Base-by-base conservation (phyloP, 2,797 vertebrate genomes). In the Sparus aurata region DNA sequence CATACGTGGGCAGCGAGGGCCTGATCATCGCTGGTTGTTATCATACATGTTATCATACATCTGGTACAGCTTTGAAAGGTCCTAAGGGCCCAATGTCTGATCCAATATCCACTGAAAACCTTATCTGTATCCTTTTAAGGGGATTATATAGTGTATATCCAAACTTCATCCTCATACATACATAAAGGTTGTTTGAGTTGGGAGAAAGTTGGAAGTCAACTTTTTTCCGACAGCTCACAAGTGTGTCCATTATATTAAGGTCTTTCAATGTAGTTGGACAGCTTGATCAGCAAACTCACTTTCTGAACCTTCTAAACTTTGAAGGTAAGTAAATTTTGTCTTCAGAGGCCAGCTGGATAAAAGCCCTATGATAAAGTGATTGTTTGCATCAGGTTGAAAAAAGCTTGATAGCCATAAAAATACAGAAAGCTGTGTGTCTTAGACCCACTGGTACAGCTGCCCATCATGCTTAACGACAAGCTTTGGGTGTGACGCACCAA, bases 351-450 rank as follows among this genome's bases (percentile, higher is more conserved):
- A 83, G 27, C 62, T 90, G 87, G 81, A 83, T 55, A 53, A 58
- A 69, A 27, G 85, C 87, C 86, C 47, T 22, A n/a, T 30, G 61
- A 57, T 80, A 81, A 73, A 84, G 73, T 78, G 60, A 80, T 30
- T 77, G 70, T 79, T 85, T 85, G 59, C 45, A 73, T 72, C 13
- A 53, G 53, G 45, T 57, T 74, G 27, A 72, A 70, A 75, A 74
- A 16, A 65, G 70, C 82, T 38, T 86, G 73, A 82, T 12, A 54
- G 7, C 2, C 30, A 57, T 18, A 57, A 57, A 88, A 69, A 16
- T 16, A 38, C 2, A n/a, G 12, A 10, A 38, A 34, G 34, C 34
- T 18, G 1, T 41, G 25, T 62, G 27, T 63, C 47, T 34, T 17
- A 6, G 38, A 69, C 18, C 1, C 25, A 13, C 30, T 58, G 12